Conservation (phyloP, 2,888 invertebrate species). For the Drosophila sordidula region DNA sequence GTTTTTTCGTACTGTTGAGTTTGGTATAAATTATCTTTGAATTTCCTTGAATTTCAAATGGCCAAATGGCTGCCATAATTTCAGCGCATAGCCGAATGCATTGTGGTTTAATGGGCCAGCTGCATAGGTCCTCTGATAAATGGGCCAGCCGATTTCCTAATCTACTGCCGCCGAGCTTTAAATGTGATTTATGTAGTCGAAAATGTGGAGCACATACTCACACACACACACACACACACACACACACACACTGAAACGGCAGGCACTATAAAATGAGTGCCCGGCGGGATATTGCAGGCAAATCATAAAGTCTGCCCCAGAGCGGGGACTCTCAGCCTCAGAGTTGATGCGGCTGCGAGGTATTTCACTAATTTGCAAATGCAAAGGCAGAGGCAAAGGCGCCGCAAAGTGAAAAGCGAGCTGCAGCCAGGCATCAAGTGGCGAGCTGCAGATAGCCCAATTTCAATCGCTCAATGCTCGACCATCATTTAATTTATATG, state of each 20-base stretch:
- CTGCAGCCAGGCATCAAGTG: conserved; percentile 7
- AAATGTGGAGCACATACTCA: conserved; percentile 28
- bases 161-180: conserved; percentile 9
- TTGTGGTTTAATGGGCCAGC: background rate
- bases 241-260: background rate
- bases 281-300: background rate
- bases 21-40: background rate
- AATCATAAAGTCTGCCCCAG: conserved; percentile 8
- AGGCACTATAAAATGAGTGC: background rate
- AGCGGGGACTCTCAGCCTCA: background rate
- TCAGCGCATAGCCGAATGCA: conserved; percentile 30
- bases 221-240: too few species aligned
- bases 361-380: conserved; percentile 22
- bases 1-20: background rate
- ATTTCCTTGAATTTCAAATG: background rate
- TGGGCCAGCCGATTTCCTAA: conserved; percentile 22
- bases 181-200: conserved; percentile 49
- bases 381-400: conserved; percentile 1
- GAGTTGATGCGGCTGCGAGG: background rate
- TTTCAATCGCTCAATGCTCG: conserved; percentile 62
- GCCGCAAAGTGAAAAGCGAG: conserved; percentile 6
- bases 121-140: conserved; percentile 37
- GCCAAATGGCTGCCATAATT: conserved; percentile 30
- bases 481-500: conserved; percentile 76
- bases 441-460: conserved; percentile 50